Evolutionary conservation across 2,888 invertebrate species (phyloP).

Genomic region (Phyto melanocephala): DNA sequence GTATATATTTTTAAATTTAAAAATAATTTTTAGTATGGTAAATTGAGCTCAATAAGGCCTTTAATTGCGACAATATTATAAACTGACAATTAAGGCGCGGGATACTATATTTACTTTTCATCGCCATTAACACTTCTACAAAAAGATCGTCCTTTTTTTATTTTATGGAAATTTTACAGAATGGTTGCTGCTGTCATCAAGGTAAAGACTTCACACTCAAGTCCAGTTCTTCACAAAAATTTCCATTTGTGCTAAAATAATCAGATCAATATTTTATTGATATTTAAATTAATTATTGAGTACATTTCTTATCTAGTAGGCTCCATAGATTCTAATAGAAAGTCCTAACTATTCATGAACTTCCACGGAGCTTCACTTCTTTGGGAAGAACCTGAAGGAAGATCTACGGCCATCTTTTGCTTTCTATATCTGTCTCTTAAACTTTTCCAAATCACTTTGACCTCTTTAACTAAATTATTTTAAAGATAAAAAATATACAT

Average conservation of each 20-base stretch:
- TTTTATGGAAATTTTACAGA: background rate
- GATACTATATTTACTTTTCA: conserved; percentile 1
- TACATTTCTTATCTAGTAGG: background rate
- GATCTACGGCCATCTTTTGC: background rate
- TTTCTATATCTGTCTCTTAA: background rate
- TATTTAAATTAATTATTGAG: background rate
- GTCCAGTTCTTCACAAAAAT: background rate
- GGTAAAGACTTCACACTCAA: background rate
- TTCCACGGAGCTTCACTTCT: background rate
- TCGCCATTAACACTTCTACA: background rate
- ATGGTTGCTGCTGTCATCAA: background rate
- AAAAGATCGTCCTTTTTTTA: conserved; percentile 2
- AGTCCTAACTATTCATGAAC: no score
- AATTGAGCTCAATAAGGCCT: no score
- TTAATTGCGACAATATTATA: no score
- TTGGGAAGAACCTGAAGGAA: background rate
- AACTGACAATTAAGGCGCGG: no score
- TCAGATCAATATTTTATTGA: background rate
- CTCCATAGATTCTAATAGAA: background rate
- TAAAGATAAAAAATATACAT: background rate
- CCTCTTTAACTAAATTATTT: background rate
- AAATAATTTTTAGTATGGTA: no score
- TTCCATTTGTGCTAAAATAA: background rate
- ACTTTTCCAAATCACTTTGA: background rate
- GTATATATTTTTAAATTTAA: no score